phyloP scores from a whole-genome alignment of 2,797 vertebrate species.

The Gymnocypris eckloni region DNA sequence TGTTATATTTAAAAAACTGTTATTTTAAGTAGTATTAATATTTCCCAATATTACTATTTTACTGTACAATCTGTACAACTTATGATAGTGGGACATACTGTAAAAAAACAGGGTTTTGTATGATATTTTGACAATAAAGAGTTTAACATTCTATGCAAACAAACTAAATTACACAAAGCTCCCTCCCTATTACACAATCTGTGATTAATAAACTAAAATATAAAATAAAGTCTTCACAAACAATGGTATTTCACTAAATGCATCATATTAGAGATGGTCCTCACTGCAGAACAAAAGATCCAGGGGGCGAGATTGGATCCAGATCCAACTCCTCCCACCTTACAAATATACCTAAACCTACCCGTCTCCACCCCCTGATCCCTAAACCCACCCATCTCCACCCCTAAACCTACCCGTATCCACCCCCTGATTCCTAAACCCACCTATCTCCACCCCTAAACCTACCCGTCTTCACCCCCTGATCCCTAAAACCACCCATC shows the following conservation, averaged over 20 bases:
- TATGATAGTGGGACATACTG: background rate
- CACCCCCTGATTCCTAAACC: too few species aligned
- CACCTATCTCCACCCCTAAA: too few species aligned
- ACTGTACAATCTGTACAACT: background rate
- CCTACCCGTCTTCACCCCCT: too few species aligned
- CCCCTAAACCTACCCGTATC: too few species aligned
- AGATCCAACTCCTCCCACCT: too few species aligned
- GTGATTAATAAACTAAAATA: background rate
- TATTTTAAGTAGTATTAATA: background rate
- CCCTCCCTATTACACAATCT: background rate
- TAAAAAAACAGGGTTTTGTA: background rate
- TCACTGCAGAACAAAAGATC: too few species aligned
- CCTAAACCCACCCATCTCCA: too few species aligned
- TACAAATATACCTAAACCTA: too few species aligned
- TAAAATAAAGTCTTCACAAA: background rate
- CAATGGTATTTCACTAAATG: background rate
- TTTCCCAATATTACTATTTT: background rate
- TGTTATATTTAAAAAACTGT: background rate
- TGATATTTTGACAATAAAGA: background rate
- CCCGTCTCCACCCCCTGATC: too few species aligned
- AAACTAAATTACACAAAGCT: background rate
- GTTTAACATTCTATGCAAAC: background rate
- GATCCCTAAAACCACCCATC: too few species aligned
- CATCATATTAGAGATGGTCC: too few species aligned
- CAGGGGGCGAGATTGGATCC: too few species aligned